Evolutionary conservation across 2,113 vertebrate species (phyloP).

Genomic region (Oncorhynchus clarkii): DNA sequence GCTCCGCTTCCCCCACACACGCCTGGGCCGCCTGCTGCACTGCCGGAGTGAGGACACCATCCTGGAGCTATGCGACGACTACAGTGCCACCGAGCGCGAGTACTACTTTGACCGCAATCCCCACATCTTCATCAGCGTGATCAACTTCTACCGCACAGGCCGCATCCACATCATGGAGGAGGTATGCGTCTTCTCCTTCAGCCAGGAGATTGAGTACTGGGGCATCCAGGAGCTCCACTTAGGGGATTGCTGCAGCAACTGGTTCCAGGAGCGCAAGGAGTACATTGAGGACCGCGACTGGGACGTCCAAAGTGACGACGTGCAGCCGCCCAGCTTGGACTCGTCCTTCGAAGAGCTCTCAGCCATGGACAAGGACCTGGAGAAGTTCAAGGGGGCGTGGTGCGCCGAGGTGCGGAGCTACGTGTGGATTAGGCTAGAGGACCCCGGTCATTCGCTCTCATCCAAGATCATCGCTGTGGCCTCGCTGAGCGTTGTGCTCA

Average conservation of each 20-base stretch:
- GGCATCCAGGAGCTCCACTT: constrained; percentile 92
- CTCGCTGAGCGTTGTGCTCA: constrained; percentile 89
- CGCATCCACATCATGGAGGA: constrained; percentile 96
- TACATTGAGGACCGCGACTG: constrained; percentile 81
- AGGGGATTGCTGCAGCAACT: constrained; percentile 87
- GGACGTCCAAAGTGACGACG: constrained; percentile 85
- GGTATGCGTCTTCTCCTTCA: constrained; percentile 93
- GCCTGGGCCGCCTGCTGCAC: constrained; percentile 84
- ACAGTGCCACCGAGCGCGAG: constrained; percentile 86
- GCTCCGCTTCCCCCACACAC: constrained; percentile 89
- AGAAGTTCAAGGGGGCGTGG: constrained; percentile 85
- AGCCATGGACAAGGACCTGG: constrained; percentile 88
- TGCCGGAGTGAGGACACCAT: constrained; percentile 92
- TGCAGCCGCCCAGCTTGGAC: constrained; percentile 77
- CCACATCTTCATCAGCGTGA: constrained; percentile 86
- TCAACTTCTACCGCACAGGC: constrained; percentile 96
- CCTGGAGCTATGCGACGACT: constrained; percentile 95
- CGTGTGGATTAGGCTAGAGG: constrained; percentile 93
- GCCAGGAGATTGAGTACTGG: constrained; percentile 99
- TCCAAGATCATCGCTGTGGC: constrained; percentile 91
- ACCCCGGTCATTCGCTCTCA: constrained; percentile 84
- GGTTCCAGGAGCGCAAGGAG: constrained; percentile 92
- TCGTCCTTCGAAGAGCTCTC: constrained; percentile 90
- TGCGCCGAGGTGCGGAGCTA: constrained; percentile 84
- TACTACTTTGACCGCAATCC: constrained; percentile 98